Evolutionary conservation across 2,888 invertebrate genomes (phyloP).

Genomic region (Asteroscopus sphinx): DNA sequence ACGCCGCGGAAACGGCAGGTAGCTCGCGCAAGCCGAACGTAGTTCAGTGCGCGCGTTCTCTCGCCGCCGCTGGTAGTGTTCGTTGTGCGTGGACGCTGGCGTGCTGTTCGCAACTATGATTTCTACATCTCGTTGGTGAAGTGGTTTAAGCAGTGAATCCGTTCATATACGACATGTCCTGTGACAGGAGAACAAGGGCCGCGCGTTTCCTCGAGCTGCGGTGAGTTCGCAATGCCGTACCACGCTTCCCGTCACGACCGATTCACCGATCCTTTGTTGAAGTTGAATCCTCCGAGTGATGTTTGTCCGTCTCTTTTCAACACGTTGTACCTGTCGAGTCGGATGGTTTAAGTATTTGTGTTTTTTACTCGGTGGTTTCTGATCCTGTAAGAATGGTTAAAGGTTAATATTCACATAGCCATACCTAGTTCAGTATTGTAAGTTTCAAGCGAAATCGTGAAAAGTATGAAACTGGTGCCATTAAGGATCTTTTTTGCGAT

Average conservation of each 20-base stretch:
- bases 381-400: constrained; percentile 41
- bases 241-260: constrained; percentile 80
- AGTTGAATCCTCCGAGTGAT: constrained; percentile 84
- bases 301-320: constrained; percentile 85
- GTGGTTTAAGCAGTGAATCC: constrained; percentile 80
- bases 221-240: constrained; percentile 82
- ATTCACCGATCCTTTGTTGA: constrained; percentile 82
- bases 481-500: constrained; percentile 53
- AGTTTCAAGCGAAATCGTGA: constrained; percentile 14
- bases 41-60: constrained; percentile 88
- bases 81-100: constrained; percentile 82
- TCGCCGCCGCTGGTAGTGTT: constrained; percentile 88
- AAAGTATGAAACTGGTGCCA: constrained; percentile 27
- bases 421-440: constrained; percentile 33
- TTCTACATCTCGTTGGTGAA: constrained; percentile 81
- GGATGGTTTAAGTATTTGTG: constrained; percentile 74
- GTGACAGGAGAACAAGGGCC: constrained; percentile 88
- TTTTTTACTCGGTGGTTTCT: constrained; percentile 49
- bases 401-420: constrained; percentile 15
- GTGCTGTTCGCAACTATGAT: constrained; percentile 81
- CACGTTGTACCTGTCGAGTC: constrained; percentile 74
- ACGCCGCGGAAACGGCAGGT: constrained; percentile 85
- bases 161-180: constrained; percentile 85
- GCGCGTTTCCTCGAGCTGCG: constrained; percentile 88
- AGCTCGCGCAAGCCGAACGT: constrained; percentile 77